These are phyloP conservation scores for Hyaena hyaena DNA, from an alignment of 2,113 vertebrate genomes.

Conservation along the genomic window DNA sequence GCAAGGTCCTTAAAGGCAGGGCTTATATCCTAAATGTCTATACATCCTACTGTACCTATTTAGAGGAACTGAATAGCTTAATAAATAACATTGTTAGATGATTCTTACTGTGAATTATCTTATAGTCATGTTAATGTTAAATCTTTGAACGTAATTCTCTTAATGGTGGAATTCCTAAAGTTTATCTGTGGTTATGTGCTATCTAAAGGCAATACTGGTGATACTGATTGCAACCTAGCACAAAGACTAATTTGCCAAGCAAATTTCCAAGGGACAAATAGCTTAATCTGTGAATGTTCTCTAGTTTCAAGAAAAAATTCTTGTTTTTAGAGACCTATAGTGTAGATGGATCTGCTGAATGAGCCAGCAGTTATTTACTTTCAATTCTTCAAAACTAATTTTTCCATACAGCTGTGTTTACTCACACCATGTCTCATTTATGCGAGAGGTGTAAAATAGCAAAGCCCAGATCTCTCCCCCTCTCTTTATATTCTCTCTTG, in stretches of 20 bases:
- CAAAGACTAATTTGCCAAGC: slow-evolving; percentile 37
- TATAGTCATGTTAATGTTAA: slow-evolving; percentile 38
- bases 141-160: slow-evolving; percentile 1
- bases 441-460: slow-evolving; percentile 81
- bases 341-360: slow-evolving; percentile 50
- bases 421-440: slow-evolving; percentile 85
- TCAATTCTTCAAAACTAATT: slow-evolving; percentile 73
- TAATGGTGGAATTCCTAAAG: slow-evolving; percentile 29
- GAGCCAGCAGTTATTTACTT: slow-evolving; percentile 59
- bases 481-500: slow-evolving; percentile 58
- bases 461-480: slow-evolving; percentile 64
- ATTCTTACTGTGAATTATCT: slow-evolving; percentile 31
- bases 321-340: slow-evolving; percentile 47
- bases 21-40: slow-evolving; percentile 9
- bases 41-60: background rate
- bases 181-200: slow-evolving; percentile 37
- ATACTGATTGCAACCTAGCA: background rate
- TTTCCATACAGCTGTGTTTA: slow-evolving; percentile 87
- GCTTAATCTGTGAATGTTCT: background rate
- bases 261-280: slow-evolving; percentile 14
- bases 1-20: background rate
- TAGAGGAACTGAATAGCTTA: background rate
- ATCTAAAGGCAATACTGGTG: background rate
- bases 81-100: slow-evolving; percentile 40
- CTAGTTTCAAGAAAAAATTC: slow-evolving; percentile 36